A percentile compares a stretch with the other conserved stretches of the same genome.
These are phyloP conservation scores for Horisme vitalbata DNA, from an alignment of 2,888 invertebrate species.

Conservation along the genomic window DNA sequence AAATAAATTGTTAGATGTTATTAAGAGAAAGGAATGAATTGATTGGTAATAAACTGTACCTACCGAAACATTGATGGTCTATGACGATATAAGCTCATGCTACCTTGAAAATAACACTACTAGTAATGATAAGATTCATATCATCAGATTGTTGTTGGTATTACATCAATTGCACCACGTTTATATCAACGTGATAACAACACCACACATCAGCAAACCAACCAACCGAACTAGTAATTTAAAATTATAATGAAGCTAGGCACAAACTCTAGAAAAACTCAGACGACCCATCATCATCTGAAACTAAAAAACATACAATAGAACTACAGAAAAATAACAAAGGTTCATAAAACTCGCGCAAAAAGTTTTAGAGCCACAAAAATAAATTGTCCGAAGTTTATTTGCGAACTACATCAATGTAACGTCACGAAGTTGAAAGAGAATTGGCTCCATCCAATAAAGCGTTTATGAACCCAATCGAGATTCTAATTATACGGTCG, in stretches of 20 bases:
- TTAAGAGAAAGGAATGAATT: background rate
- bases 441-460: slow-evolving; percentile 15
- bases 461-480: slow-evolving; percentile 19
- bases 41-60: no score
- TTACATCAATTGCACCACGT: slow-evolving; percentile 20
- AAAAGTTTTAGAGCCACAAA: background rate
- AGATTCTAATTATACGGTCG: slow-evolving; percentile 19
- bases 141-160: slow-evolving; percentile 17
- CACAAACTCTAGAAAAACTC: slow-evolving; percentile 3
- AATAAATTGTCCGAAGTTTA: slow-evolving; percentile 8
- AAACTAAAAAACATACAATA: background rate
- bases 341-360: background rate
- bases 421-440: background rate
- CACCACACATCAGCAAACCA: slow-evolving; percentile 7
- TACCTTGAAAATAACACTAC: slow-evolving; percentile 7
- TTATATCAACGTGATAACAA: slow-evolving; percentile 12
- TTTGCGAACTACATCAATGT: slow-evolving; percentile 7
- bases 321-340: background rate
- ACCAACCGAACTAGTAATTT: slow-evolving; percentile 5
- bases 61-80: background rate
- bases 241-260: background rate
- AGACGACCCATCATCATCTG: background rate
- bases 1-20: background rate
- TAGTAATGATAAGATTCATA: slow-evolving; percentile 9
- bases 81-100: slow-evolving; percentile 1